These are phyloP conservation scores for Iguana delicatissima DNA, from an alignment of 2,797 vertebrate species.

Conservation along the genomic window DNA sequence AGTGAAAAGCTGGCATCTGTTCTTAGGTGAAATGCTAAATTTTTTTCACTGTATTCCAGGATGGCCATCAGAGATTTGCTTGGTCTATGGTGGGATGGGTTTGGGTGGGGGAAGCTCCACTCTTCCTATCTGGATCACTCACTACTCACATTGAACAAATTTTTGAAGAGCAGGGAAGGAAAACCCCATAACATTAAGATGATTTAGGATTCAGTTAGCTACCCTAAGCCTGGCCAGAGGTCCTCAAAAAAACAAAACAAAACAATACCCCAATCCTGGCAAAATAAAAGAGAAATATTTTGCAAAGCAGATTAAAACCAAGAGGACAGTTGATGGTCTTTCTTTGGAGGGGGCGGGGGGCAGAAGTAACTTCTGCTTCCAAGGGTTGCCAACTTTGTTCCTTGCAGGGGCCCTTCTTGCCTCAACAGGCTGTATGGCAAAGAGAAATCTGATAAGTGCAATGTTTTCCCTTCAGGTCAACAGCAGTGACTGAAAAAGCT, in stretches of 20 bases:
- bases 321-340: slow-evolving; percentile 68
- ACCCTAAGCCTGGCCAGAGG: slow-evolving; percentile 66
- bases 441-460: background rate
- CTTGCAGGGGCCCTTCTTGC: background rate
- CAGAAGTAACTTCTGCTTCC: slow-evolving; percentile 70
- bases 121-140: slow-evolving; percentile 73
- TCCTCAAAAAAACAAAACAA: slow-evolving; percentile 60
- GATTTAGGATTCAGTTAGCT: slow-evolving; percentile 54
- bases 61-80: slow-evolving; percentile 56
- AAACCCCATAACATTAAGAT: slow-evolving; percentile 52
- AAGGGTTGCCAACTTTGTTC: background rate
- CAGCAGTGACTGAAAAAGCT: background rate
- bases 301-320: slow-evolving; percentile 68
- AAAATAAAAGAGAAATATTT: slow-evolving; percentile 53
- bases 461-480: too few species aligned
- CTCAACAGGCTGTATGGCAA: background rate
- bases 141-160: slow-evolving; percentile 66
- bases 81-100: background rate
- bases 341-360: slow-evolving; percentile 31
- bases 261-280: slow-evolving; percentile 14
- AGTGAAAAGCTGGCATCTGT: slow-evolving; percentile 59
- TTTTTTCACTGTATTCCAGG: slow-evolving; percentile 56
- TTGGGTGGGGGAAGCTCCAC: slow-evolving; percentile 57
- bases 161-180: slow-evolving; percentile 57
- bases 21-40: slow-evolving; percentile 58